phyloP scores from a whole-genome alignment of 2,797 vertebrate species.

The Eulemur albifrons region DNA sequence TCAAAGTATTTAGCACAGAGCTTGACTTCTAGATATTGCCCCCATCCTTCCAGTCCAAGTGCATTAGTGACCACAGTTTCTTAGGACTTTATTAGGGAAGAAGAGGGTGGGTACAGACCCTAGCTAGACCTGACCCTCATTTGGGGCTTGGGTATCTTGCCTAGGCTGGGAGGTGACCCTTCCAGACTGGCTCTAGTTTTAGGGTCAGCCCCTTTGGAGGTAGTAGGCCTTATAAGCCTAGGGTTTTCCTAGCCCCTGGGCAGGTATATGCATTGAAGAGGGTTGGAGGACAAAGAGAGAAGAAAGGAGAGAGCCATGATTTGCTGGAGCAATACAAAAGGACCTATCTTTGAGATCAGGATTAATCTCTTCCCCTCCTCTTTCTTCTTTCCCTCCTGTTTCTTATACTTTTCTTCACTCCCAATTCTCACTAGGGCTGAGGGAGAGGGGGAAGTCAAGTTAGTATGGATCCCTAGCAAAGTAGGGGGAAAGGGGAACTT shows the following conservation, averaged over 20 bases:
- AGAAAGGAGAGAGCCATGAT: not conserved
- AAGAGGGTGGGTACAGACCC: not conserved
- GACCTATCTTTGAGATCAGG: not conserved
- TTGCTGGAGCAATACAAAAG: not conserved
- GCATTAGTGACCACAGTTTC: not conserved
- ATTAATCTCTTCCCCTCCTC: not conserved
- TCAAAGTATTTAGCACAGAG: not conserved
- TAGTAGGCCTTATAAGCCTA: not conserved
- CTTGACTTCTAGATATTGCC: not conserved
- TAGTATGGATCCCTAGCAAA: not conserved
- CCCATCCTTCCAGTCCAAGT: not conserved
- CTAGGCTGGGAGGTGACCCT: not conserved
- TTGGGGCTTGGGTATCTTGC: not conserved
- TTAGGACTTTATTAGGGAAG: not conserved
- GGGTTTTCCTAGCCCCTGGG: not conserved
- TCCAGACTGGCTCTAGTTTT: not conserved
- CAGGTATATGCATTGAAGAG: not conserved
- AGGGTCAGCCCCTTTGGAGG: not conserved
- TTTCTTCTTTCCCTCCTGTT: not conserved
- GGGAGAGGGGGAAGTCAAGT: not conserved
- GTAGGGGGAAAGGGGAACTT: not conserved
- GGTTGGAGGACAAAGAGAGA: not conserved
- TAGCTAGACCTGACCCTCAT: not conserved
- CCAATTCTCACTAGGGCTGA: not conserved
- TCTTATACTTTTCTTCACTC: not conserved